Evolutionary conservation across 2,797 vertebrate genomes (phyloP).

Genomic region (Ispidina picta): DNA sequence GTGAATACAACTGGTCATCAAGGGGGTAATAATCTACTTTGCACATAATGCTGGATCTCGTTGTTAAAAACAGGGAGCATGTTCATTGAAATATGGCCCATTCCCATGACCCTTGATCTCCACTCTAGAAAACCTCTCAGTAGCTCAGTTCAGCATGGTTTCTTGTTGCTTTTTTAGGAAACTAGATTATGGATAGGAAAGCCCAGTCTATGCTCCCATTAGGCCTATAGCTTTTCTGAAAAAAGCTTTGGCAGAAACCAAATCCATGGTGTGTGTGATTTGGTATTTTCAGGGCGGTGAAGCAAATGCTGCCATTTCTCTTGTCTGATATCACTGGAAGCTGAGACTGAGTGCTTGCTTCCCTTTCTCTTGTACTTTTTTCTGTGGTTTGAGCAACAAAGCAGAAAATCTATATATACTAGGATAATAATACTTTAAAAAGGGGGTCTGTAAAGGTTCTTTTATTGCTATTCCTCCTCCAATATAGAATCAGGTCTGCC

Average conservation of each 20-base stretch:
- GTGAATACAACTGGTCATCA: not conserved
- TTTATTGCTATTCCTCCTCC: not conserved
- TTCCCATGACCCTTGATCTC: not conserved
- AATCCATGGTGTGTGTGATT: not conserved
- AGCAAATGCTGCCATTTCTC: not conserved
- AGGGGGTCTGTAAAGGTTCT: not conserved
- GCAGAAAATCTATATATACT: rapidly evolving
- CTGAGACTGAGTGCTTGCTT: not conserved
- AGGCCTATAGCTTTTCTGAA: not conserved
- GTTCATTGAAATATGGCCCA: not conserved
- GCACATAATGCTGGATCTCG: not conserved
- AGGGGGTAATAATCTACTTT: not conserved
- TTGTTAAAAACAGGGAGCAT: not conserved
- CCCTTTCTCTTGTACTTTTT: not conserved
- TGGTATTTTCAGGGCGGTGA: not conserved
- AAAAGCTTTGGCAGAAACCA: not conserved
- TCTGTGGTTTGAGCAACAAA: not conserved
- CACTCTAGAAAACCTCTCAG: not conserved
- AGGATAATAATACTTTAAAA: not conserved
- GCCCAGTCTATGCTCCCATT: not conserved
- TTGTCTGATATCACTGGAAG: not conserved
- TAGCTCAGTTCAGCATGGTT: not conserved
- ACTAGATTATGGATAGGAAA: not conserved
- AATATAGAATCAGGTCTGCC: not conserved
- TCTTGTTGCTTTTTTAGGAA: not conserved